Evolutionary conservation across 2,888 invertebrate species (phyloP).

Genomic region (Apodemia hepburni): DNA sequence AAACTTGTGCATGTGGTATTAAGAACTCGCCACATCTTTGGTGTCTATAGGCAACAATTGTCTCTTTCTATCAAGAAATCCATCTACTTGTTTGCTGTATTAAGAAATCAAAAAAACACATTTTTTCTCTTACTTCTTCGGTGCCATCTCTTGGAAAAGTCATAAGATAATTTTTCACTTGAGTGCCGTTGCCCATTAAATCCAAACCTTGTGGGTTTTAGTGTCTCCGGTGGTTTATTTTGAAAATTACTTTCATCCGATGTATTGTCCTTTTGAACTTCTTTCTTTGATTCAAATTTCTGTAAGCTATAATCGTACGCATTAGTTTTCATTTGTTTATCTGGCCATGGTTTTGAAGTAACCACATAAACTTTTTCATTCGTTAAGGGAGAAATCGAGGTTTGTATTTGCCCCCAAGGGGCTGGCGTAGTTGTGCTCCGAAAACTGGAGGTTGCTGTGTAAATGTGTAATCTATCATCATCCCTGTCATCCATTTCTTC

Average conservation of each 20-base stretch:
- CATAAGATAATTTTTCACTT: conserved; percentile 56
- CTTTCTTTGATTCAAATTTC: conserved; percentile 58
- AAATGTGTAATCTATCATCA: conserved; percentile 57
- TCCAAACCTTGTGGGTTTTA: conserved; percentile 78
- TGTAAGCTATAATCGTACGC: conserved; percentile 50
- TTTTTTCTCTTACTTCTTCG: conserved; percentile 58
- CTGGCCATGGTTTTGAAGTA: conserved; percentile 84
- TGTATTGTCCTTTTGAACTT: conserved; percentile 41
- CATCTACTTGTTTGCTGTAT: too few relatives aligned
- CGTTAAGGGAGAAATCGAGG: conserved; percentile 87
- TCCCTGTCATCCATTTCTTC: conserved; percentile 43
- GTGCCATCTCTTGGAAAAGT: conserved; percentile 66
- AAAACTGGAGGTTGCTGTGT: conserved; percentile 64
- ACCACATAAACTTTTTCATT: conserved; percentile 92
- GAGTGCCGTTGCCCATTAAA: conserved; percentile 55
- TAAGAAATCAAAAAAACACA: conserved; percentile 14
- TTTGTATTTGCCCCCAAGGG: conserved; percentile 84
- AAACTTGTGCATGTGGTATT: too few relatives aligned
- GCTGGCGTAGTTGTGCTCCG: conserved; percentile 61
- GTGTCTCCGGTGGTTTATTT: conserved; percentile 76
- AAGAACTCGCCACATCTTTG: too few relatives aligned
- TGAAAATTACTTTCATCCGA: conserved; percentile 49
- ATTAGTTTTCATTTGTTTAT: conserved; percentile 44
- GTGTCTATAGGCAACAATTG: too few relatives aligned
- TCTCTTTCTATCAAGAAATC: too few relatives aligned